A percentile compares a stretch with the other conserved stretches of the same genome.
Evolutionary conservation across 2,113 vertebrate genomes (phyloP).

Genomic region (Prolemur simus): DNA sequence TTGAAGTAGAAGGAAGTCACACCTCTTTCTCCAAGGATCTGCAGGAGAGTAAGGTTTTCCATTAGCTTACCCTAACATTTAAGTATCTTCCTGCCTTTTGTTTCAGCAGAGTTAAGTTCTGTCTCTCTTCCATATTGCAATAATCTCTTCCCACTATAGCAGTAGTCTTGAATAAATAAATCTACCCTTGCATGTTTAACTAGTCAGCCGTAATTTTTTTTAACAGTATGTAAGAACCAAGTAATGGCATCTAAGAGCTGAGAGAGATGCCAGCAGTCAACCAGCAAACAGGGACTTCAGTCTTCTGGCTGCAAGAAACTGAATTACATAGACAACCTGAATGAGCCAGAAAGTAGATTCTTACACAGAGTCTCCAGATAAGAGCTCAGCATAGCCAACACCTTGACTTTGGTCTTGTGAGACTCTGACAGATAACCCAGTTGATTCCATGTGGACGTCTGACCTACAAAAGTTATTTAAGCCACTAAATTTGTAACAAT

Average conservation of each 20-base stretch:
- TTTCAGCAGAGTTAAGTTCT: not conserved
- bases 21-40: not conserved
- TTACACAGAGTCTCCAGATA: not conserved
- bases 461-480: not conserved
- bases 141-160: not conserved
- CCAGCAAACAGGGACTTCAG: accelerated
- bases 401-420: not conserved
- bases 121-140: not conserved
- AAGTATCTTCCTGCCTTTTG: not conserved
- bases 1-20: not conserved
- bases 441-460: not conserved
- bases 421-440: not conserved
- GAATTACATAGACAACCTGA: not conserved
- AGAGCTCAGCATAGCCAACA: not conserved
- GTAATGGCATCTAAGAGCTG: not conserved
- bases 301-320: not conserved
- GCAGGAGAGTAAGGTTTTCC: not conserved
- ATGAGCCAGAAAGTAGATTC: not conserved
- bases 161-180: not conserved
- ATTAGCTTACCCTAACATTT: not conserved
- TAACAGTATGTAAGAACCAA: not conserved
- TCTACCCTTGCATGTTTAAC: not conserved
- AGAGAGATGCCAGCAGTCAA: not conserved
- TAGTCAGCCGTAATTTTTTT: not conserved
- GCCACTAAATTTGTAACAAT: not conserved